phyloP scores from a whole-genome alignment of 2,888 invertebrate species.

The Torymus texanus region DNA sequence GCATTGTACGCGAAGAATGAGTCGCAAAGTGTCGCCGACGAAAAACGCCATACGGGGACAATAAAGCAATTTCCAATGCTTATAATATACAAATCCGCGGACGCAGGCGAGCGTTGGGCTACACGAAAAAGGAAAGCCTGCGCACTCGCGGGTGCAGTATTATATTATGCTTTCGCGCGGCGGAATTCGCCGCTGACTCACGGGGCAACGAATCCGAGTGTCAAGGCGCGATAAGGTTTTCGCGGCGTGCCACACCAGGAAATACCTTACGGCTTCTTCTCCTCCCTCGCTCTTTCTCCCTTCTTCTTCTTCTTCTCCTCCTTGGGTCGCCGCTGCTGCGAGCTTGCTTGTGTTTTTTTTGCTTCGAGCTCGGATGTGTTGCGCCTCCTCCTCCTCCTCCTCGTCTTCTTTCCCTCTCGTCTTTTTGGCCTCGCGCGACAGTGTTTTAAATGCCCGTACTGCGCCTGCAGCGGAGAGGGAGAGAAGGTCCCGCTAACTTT shows the following conservation, averaged over 20 bases:
- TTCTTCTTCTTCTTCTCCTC: constrained; percentile 4
- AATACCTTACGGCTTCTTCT: constrained; percentile 37
- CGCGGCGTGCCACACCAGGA: constrained; percentile 10
- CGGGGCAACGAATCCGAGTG: neutral
- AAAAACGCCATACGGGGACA: too few relatives aligned
- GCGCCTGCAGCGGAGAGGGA: neutral
- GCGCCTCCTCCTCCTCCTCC: neutral
- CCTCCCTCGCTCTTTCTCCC: neutral
- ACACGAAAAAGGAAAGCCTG: too few relatives aligned
- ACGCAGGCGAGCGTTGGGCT: too few relatives aligned
- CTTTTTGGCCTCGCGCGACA: neutral
- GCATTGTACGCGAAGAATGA: too few relatives aligned
- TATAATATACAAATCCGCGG: too few relatives aligned
- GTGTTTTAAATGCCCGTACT: constrained; percentile 11
- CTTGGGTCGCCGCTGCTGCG: too few relatives aligned
- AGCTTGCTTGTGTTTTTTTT: neutral
- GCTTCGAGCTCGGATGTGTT: neutral
- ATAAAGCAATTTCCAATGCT: too few relatives aligned
- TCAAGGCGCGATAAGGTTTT: constrained; percentile 18
- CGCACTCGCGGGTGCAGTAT: too few relatives aligned
- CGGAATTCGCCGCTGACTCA: too few relatives aligned
- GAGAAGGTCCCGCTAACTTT: constrained; percentile 31
- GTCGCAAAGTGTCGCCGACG: too few relatives aligned
- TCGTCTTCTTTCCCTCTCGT: constrained; percentile 9
- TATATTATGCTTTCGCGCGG: too few relatives aligned